Conservation (phyloP, 2,113 vertebrate species). For the Holacanthus passer region DNA sequence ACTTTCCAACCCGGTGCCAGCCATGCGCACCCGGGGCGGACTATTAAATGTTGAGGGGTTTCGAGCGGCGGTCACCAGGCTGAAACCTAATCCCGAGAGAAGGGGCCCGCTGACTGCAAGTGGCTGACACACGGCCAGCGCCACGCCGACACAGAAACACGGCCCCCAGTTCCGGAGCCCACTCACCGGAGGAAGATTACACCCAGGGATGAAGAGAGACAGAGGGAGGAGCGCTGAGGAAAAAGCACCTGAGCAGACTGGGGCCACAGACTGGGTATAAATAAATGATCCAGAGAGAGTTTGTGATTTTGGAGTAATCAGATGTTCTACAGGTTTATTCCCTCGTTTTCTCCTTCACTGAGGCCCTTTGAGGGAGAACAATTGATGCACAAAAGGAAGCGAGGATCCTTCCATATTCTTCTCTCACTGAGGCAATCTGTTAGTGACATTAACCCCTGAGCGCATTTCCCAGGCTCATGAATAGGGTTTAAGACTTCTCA, state of each 20-base stretch:
- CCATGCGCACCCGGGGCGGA: conserved; percentile 39
- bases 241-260: conserved; percentile 6
- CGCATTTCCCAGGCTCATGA: conserved; percentile 89
- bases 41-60: conserved; percentile 74
- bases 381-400: conserved; percentile 88
- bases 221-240: neutral
- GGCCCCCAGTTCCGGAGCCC: conserved; percentile 62
- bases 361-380: conserved; percentile 81
- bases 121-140: conserved; percentile 80
- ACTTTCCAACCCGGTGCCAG: conserved; percentile 38
- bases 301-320: neutral
- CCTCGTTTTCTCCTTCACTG: conserved; percentile 79
- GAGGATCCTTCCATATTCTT: conserved; percentile 89
- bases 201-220: conserved; percentile 57
- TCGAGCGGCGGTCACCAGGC: conserved; percentile 68
- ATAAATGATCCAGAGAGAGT: neutral
- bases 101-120: conserved; percentile 73
- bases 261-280: neutral
- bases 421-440: conserved; percentile 87
- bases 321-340: conserved; percentile 31
- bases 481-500: conserved; percentile 86
- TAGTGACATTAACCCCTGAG: conserved; percentile 90
- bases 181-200: conserved; percentile 78
- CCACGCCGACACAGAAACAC: conserved; percentile 65
- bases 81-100: conserved; percentile 78